Conservation (phyloP, 53 echinoderm and acorn worm genomes). For the Stichopus horrens region DNA sequence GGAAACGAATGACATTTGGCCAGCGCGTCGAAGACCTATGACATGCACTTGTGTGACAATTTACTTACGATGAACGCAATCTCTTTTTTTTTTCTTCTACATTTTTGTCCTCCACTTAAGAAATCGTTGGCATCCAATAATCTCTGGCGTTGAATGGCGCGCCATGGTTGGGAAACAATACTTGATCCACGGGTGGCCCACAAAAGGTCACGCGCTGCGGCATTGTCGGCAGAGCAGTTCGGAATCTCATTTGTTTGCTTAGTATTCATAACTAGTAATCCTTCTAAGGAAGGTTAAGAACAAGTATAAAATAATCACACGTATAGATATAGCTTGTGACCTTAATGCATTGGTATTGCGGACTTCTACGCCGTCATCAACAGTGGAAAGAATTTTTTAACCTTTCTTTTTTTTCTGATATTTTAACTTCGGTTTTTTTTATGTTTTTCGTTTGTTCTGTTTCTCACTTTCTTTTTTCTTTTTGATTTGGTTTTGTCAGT, state of each 20-base stretch:
- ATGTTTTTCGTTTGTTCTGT: background rate
- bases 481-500: background rate
- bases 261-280: slow-evolving; percentile 45
- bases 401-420: background rate
- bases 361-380: background rate
- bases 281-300: background rate
- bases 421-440: background rate
- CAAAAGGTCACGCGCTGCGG: slow-evolving; percentile 33
- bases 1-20: slow-evolving; percentile 32
- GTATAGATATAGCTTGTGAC: slow-evolving; percentile 10
- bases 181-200: slow-evolving; percentile 29
- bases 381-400: background rate
- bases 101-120: slow-evolving; percentile 8
- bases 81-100: background rate
- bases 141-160: slow-evolving; percentile 33
- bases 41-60: slow-evolving; percentile 31
- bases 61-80: slow-evolving; percentile 36
- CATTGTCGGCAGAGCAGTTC: slow-evolving; percentile 18
- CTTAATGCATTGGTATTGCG: slow-evolving; percentile 44
- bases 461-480: background rate
- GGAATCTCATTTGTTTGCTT: slow-evolving; percentile 25
- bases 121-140: slow-evolving; percentile 40
- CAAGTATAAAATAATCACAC: background rate
- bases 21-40: slow-evolving; percentile 17
- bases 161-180: slow-evolving; percentile 27